phyloP scores from a whole-genome alignment of 35 echinoderm and acorn worm genomes.

The Strongylocentrotus purpuratus region DNA sequence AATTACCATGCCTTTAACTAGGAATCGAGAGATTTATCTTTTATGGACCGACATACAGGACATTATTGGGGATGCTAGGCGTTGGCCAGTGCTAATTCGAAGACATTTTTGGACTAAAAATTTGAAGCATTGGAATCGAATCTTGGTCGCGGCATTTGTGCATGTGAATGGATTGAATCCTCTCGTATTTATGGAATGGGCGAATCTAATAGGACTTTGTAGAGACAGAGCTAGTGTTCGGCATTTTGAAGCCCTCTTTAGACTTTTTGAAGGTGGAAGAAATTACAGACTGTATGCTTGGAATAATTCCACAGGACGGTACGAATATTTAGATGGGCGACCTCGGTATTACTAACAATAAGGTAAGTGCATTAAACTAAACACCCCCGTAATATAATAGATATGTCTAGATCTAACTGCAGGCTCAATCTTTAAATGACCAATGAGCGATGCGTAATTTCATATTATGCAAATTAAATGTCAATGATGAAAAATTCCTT shows the following conservation, averaged over 20 bases:
- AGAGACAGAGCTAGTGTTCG: not conserved
- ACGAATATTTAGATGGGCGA: too few relatives aligned
- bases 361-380: too few relatives aligned
- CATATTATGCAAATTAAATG: not conserved
- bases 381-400: too few relatives aligned
- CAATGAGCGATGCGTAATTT: not conserved
- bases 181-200: conserved; percentile 45
- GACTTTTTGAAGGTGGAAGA: too few relatives aligned
- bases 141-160: conserved; percentile 47
- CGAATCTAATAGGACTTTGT: conserved; percentile 41
- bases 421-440: not conserved
- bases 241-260: conserved; percentile 38
- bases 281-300: too few relatives aligned
- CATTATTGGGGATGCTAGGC: conserved; percentile 54
- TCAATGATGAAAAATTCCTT: not conserved
- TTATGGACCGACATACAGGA: conserved; percentile 60
- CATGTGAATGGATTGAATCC: conserved; percentile 56
- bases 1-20: too few relatives aligned
- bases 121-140: conserved; percentile 18
- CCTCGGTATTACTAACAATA: too few relatives aligned
- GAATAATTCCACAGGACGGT: too few relatives aligned
- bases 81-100: conserved; percentile 34
- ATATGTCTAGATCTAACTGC: not conserved
- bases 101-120: conserved; percentile 53
- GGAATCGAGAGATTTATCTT: conserved; percentile 4